phyloP scores from a whole-genome alignment of 2,113 vertebrate genomes.

The Leptosomus discolor region DNA sequence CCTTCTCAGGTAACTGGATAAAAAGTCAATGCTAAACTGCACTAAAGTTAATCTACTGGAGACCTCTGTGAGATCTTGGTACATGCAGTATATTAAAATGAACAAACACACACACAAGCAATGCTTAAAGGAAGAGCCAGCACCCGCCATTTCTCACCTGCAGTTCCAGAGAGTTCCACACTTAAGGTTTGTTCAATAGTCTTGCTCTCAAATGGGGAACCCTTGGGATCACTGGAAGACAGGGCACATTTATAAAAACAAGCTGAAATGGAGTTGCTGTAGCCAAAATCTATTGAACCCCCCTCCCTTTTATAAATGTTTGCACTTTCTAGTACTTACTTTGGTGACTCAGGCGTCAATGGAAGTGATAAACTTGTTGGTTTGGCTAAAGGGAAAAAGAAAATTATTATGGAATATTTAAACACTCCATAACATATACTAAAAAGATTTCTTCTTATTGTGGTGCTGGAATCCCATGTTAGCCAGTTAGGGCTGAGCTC shows the following conservation, averaged over 20 bases:
- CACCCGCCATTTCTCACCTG: conserved; percentile 82
- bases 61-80: not conserved
- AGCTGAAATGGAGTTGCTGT: conserved; percentile 85
- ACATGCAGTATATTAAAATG: not conserved
- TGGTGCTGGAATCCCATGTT: not conserved
- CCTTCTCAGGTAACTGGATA: not conserved
- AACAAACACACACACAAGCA: not conserved
- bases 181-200: conserved; percentile 99
- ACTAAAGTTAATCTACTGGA: not conserved
- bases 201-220: conserved; percentile 99
- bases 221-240: conserved; percentile 99
- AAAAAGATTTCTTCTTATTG: not conserved
- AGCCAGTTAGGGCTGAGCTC: not conserved
- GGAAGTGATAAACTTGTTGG: conserved; percentile 99
- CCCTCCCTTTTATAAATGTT: conserved; percentile 87
- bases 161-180: conserved; percentile 99
- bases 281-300: conserved; percentile 87
- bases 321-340: conserved; percentile 97
- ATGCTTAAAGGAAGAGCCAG: not conserved
- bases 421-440: not conserved
- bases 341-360: conserved; percentile 99
- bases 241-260: conserved; percentile 87
- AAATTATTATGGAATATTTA: conserved; percentile 59
- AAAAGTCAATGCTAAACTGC: not conserved
- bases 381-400: conserved; percentile 91